Conservation (phyloP, 2,113 vertebrate genomes). For the Columbina picui region DNA sequence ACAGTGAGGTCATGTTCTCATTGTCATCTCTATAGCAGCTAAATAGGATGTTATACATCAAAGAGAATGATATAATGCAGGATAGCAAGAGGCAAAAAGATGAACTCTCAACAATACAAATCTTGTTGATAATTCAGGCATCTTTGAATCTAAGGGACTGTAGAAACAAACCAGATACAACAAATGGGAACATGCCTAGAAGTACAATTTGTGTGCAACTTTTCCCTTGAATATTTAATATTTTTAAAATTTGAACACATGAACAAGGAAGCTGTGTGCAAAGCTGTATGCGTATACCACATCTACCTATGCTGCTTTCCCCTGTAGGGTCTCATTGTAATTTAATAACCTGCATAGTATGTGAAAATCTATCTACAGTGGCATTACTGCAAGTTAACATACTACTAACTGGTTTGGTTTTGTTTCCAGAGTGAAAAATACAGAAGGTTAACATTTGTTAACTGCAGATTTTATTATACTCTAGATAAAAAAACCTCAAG, state of each 20-base stretch:
- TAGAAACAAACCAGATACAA: not conserved
- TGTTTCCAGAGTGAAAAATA: not conserved
- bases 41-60: not conserved
- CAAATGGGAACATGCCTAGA: not conserved
- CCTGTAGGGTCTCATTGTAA: slow-evolving; percentile 6
- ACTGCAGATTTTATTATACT: slow-evolving; percentile 28
- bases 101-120: not conserved
- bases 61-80: not conserved
- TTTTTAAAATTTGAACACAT: not conserved
- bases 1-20: not conserved
- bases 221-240: not conserved
- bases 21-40: not conserved
- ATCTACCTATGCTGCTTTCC: not conserved
- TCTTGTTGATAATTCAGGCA: not conserved
- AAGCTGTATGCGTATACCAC: not conserved
- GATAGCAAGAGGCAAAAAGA: not conserved
- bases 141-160: not conserved
- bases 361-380: slow-evolving; percentile 3
- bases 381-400: not conserved
- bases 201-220: not conserved
- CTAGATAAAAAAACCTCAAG: not conserved
- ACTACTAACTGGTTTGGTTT: not conserved
- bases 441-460: not conserved
- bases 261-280: not conserved
- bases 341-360: not conserved